phyloP scores from a whole-genome alignment of 2,888 invertebrate genomes.

The Scelioninae gen. 2 region DNA sequence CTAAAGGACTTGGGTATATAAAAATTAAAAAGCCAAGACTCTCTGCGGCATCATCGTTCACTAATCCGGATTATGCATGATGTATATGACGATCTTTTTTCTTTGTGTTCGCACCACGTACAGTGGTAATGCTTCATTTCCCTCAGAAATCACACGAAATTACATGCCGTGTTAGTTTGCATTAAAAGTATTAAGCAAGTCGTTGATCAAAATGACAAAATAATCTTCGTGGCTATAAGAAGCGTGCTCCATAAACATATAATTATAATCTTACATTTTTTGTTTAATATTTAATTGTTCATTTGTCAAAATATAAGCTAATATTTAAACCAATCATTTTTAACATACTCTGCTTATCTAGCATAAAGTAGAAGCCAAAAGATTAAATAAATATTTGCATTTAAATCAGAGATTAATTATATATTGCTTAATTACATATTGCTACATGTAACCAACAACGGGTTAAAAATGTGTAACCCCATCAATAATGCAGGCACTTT shows the following conservation, averaged over 20 bases:
- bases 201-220: conserved; percentile 39
- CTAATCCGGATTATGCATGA: conserved; percentile 55
- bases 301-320: conserved; percentile 9
- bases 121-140: conserved; percentile 56
- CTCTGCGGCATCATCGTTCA: conserved; percentile 34
- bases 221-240: conserved; percentile 21
- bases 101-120: conserved; percentile 39
- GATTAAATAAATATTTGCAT: too few species aligned
- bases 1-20: conserved; percentile 30
- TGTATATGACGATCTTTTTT: conserved; percentile 52
- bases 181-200: conserved; percentile 44
- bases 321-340: too few species aligned
- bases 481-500: too few species aligned
- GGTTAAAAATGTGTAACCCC: too few species aligned
- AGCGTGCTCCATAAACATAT: neutral
- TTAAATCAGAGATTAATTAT: too few species aligned
- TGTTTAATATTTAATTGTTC: conserved; percentile 3
- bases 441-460: too few species aligned
- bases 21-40: conserved; percentile 53
- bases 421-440: too few species aligned
- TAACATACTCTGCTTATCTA: too few species aligned
- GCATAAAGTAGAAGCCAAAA: too few species aligned
- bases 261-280: neutral
- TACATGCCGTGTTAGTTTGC: conserved; percentile 49
- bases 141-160: conserved; percentile 59